Conservation (phyloP, 1,140 invertebrate genomes). For the Calliphora vicina region DNA sequence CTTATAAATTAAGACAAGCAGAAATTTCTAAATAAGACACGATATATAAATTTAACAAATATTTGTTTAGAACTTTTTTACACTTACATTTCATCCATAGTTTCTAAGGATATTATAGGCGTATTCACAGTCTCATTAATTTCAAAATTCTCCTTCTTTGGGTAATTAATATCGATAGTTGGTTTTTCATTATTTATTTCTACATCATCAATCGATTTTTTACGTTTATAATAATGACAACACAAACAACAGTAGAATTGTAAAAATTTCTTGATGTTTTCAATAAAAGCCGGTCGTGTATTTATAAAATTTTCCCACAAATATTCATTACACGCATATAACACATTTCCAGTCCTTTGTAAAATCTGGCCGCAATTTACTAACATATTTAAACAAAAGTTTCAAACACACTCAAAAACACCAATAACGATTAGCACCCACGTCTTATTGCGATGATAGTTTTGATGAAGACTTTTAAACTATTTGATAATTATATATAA, state of each 20-base stretch:
- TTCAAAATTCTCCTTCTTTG: background rate
- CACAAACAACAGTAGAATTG: constrained; percentile 37
- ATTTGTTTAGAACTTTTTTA: background rate
- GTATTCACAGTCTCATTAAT: background rate
- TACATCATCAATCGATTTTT: constrained; percentile 38
- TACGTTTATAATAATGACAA: constrained; percentile 31
- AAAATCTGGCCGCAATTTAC: background rate
- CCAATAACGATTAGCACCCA: too few relatives aligned
- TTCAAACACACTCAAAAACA: too few relatives aligned
- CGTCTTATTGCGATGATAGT: background rate
- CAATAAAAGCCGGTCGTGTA: constrained; percentile 35
- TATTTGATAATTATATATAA: too few relatives aligned
- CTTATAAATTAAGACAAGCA: background rate
- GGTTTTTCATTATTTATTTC: constrained; percentile 9
- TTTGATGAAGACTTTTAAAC: too few relatives aligned
- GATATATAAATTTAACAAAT: background rate
- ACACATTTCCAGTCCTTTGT: background rate
- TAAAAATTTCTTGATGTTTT: background rate
- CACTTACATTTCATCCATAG: constrained; percentile 15
- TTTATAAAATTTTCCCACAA: constrained; percentile 34
- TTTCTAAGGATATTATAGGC: constrained; percentile 6
- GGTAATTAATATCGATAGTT: background rate
- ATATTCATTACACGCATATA: constrained; percentile 27
- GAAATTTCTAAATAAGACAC: background rate
- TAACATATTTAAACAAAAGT: background rate